A percentile compares a stretch with the other conserved stretches of the same genome.
Conservation (phyloP, 2,888 invertebrate species). For the Morinoia aosen region DNA sequence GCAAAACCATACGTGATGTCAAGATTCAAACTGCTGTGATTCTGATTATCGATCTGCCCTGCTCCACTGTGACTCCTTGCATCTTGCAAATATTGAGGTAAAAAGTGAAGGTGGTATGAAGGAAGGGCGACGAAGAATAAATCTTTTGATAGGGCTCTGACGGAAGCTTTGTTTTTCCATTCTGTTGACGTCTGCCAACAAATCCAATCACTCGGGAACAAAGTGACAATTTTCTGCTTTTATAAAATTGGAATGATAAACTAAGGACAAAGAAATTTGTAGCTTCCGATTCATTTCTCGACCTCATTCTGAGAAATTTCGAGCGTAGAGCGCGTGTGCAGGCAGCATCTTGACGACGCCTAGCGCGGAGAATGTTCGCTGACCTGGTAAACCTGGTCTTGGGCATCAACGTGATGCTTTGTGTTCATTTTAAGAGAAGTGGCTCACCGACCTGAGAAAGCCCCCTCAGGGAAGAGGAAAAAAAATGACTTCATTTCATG, state of each 20-base stretch:
- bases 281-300: not conserved
- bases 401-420: too few species aligned
- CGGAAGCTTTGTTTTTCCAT: conserved; percentile 16
- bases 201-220: conserved; percentile 50
- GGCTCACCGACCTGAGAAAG: too few species aligned
- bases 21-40: not conserved
- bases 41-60: not conserved
- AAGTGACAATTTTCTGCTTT: conserved; percentile 47
- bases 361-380: not conserved
- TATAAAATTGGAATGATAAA: conserved; percentile 19
- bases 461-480: too few species aligned
- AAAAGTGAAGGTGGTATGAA: not conserved
- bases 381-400: not conserved
- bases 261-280: not conserved
- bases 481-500: too few species aligned
- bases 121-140: not conserved
- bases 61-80: not conserved
- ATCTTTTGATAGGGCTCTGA: not conserved
- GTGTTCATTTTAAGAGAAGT: too few species aligned
- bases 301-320: not conserved
- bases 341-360: not conserved
- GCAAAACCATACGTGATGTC: not conserved
- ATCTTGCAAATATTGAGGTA: not conserved
- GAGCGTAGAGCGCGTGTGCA: not conserved
- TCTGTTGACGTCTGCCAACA: conserved; percentile 33